Evolutionary conservation across 2,113 vertebrate genomes (phyloP), one percentile per base, ranked within the genome.

Genomic region (Pollimyrus isidori): DNA sequence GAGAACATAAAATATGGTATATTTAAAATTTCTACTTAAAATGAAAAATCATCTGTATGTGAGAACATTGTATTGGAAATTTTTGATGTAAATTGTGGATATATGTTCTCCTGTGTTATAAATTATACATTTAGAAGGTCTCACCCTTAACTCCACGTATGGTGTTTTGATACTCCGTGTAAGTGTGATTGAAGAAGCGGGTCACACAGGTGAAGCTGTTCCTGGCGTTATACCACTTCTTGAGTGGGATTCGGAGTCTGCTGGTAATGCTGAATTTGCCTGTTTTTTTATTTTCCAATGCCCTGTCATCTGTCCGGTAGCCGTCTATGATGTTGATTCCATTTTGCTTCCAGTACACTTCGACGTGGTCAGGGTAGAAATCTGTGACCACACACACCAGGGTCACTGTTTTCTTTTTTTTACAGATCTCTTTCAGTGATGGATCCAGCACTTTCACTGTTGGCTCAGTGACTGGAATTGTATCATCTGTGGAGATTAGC

Each of bases 301-400:
- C 53, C 23, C 53, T 58, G 1, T 23, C 3, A 90, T 98, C 97
- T 0, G 95, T 98, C 0, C 94, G 95, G 90, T 96, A 93, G 0
- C 93, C 93, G 0, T 52, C 2, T 0, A 0, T 88, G 23, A 65
- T 88, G 0, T n/a, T 0, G 0, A 5, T 0, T 0, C 1, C 93
- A 0, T 95, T 93, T 42, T 95, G n/a, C 42, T 76, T 0, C 98
- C 98, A 99, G 52, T 0, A 50, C n/a, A 99, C 91, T 0, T 13
- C 65, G 90, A 98, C 91, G n/a, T 97, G 96, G 93, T 99, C 97
- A 0, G 98, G 98, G 92, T 95, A 98, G 95, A 98, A 99, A 30
- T 45, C 91, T 0, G 89, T 95, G 88, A 94, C 97, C 92, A 97
- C 92, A 89, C 98, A 99, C 1, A 99, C 95, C 6, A 99, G 76